A percentile compares a stretch with the other conserved stretches of the same genome.
Evolutionary conservation across 2,888 invertebrate species (phyloP).

Genomic region (Cotesia congregata): DNA sequence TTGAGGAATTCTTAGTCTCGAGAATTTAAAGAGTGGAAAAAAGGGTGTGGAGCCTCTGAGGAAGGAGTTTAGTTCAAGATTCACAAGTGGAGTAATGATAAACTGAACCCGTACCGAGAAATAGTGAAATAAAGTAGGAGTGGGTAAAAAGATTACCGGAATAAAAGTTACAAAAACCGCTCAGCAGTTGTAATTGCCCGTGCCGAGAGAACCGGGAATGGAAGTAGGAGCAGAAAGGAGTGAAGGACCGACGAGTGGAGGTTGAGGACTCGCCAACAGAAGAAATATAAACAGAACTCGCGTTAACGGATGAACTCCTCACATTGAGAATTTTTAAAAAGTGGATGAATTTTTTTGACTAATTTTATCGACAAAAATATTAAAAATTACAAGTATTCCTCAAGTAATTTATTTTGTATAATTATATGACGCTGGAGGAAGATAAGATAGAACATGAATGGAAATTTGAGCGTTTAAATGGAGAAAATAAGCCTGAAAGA

Average conservation of each 20-base stretch:
- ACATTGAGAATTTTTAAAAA: no score
- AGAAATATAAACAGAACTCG: no score
- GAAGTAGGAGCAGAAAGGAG: no score
- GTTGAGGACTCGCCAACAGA: no score
- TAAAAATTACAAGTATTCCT: no score
- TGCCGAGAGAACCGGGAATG: not conserved
- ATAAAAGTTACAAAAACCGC: conserved; percentile 40
- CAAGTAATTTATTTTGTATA: no score
- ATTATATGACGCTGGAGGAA: not conserved
- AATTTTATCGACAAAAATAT: no score
- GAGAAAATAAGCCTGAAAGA: not conserved
- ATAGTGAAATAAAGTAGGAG: conserved; percentile 9
- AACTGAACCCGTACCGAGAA: conserved; percentile 3
- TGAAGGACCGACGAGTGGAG: no score
- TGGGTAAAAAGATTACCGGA: conserved; percentile 25
- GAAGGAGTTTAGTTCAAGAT: not conserved
- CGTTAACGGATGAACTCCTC: no score
- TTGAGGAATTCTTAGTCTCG: not conserved
- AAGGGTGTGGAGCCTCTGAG: not conserved
- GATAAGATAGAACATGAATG: not conserved
- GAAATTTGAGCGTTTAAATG: not conserved
- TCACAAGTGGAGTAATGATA: not conserved
- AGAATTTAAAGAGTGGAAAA: not conserved
- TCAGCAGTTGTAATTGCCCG: conserved; percentile 20
- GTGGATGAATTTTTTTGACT: no score